phyloP scores from a whole-genome alignment of 2,797 vertebrate genomes.

The Epinephelus coioides region DNA sequence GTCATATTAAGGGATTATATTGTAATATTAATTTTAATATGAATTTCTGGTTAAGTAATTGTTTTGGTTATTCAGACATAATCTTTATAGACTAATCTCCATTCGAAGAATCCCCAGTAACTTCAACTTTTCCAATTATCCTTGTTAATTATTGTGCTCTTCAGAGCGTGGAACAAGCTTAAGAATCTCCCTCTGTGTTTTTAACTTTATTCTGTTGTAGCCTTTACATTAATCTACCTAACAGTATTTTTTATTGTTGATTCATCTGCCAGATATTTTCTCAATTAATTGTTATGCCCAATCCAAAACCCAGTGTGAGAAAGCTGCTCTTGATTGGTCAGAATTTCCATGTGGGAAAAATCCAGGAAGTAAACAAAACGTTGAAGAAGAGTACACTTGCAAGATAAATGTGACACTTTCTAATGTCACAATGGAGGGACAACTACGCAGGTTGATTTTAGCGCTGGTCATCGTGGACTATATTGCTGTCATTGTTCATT shows the following conservation, averaged over 20 bases:
- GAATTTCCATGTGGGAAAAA: too few species aligned
- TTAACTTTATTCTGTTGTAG: not conserved
- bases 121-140: not conserved
- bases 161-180: not conserved
- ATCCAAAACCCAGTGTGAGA: not conserved
- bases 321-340: too few species aligned
- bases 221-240: not conserved
- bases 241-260: not conserved
- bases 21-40: too few species aligned
- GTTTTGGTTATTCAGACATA: not conserved
- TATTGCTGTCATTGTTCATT: too few species aligned
- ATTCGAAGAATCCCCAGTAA: not conserved
- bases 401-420: too few species aligned
- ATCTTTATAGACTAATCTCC: not conserved
- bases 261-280: not conserved
- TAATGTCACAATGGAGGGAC: too few species aligned
- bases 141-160: too few species aligned
- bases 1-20: not conserved
- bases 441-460: too few species aligned
- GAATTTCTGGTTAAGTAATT: not conserved
- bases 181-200: not conserved
- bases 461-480: too few species aligned
- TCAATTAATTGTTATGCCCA: not conserved
- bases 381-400: too few species aligned
- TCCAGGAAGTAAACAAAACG: too few species aligned